Conservation (phyloP, 2,113 vertebrate genomes). For the Colinus virginianus region DNA sequence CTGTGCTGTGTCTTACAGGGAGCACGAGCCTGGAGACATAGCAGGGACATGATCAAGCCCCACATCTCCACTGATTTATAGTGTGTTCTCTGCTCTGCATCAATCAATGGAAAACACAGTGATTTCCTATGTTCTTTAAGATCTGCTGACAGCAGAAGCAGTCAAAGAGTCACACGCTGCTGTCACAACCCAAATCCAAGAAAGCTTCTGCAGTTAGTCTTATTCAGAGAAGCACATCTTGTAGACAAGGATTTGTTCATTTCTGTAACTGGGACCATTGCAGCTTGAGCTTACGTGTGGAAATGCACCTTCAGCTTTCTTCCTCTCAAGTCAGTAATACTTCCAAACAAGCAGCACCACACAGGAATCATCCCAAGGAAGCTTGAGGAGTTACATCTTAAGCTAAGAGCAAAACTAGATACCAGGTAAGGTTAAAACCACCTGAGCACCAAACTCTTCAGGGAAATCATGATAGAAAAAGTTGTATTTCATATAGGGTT, state of each 20-base stretch:
- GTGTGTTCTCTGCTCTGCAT: background rate
- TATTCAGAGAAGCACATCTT: background rate
- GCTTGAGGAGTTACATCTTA: background rate
- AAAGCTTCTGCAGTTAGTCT: background rate
- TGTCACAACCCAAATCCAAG: background rate
- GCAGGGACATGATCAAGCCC: too few relatives aligned
- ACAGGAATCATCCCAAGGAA: background rate
- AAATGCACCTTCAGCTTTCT: background rate
- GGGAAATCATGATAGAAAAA: background rate
- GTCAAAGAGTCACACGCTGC: rapidly evolving
- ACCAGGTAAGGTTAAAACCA: background rate
- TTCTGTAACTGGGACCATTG: background rate
- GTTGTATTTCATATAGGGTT: background rate
- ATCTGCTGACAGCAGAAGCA: background rate
- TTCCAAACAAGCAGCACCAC: background rate
- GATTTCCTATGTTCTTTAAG: background rate
- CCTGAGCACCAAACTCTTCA: background rate
- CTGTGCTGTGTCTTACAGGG: background rate
- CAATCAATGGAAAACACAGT: background rate
- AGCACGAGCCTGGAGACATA: background rate
- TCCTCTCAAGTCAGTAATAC: background rate
- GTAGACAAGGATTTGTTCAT: background rate
- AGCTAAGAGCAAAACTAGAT: background rate
- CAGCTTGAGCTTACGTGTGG: background rate
- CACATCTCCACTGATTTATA: background rate